Evolutionary conservation across 2,888 invertebrate species (phyloP).

Genomic region (Aphelenchoides bicaudatus): DNA sequence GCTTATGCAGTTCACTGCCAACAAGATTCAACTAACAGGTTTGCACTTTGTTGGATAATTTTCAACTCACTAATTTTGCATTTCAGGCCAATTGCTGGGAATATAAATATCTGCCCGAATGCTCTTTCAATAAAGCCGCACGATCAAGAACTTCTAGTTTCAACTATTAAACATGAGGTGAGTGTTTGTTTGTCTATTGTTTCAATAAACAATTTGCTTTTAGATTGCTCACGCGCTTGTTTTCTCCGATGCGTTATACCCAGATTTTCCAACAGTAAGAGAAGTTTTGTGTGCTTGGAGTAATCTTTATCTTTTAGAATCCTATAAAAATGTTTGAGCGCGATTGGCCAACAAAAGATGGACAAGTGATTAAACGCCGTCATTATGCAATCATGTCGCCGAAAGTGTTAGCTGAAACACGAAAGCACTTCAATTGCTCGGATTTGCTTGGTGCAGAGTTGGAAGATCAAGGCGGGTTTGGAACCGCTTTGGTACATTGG

Average conservation of each 20-base stretch:
- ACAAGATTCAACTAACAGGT: slow-evolving; percentile 83
- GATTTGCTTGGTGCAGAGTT: slow-evolving; percentile 87
- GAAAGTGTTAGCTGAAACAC: slow-evolving; percentile 77
- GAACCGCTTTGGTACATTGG: slow-evolving; percentile 95
- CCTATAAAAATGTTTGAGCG: slow-evolving; percentile 40
- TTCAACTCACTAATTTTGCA: background rate
- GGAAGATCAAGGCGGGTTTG: slow-evolving; percentile 96
- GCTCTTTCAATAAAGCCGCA: slow-evolving; percentile 85
- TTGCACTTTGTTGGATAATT: slow-evolving; percentile 10
- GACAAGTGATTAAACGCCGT: slow-evolving; percentile 10
- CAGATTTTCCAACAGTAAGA: slow-evolving; percentile 14
- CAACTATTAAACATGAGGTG: slow-evolving; percentile 98
- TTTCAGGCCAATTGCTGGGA: slow-evolving; percentile 82
- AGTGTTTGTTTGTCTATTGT: too few relatives aligned
- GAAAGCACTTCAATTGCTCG: slow-evolving; percentile 51
- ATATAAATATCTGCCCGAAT: slow-evolving; percentile 93
- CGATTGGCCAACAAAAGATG: slow-evolving; percentile 17
- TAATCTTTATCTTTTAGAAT: slow-evolving; percentile 39
- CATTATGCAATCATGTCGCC: slow-evolving; percentile 83
- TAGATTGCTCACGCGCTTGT: slow-evolving; percentile 93
- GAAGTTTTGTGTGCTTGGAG: background rate
- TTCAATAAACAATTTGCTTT: too few relatives aligned
- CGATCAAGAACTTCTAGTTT: slow-evolving; percentile 78
- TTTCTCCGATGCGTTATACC: slow-evolving; percentile 84
- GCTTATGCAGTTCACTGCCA: slow-evolving; percentile 98